Evolutionary conservation across 2,888 invertebrate genomes (phyloP), one percentile per base, ranked within the genome.

Genomic region (Heliconius ethilla): DNA sequence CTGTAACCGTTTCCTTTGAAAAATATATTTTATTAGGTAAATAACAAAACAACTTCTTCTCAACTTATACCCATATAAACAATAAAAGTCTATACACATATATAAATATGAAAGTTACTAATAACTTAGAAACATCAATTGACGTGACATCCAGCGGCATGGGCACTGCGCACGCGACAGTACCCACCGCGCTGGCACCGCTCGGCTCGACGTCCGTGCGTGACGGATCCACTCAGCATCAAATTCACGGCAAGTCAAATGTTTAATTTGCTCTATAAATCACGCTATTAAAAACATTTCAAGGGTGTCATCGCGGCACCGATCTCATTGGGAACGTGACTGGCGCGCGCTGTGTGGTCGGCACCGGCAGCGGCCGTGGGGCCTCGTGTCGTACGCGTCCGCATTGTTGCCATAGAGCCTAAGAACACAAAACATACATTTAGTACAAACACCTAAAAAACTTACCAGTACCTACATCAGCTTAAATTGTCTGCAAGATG

Each of bases 201-300:
- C 75, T 72, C 78, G 76, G 75, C 62, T 63, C 77, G 62, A 67
- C 85, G 90, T 89, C 92, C 94, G 93, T 94, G 94, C 94, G 94
- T 94, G 92, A 89, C 94, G 85, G 92, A 94, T 94, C 89, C 92
- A 93, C 93, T 94, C 94, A 94, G 88, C 90, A 85, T 89, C 91
- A 89, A 91, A 94, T 94, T 94, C 94, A 94, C 93, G 94, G 86
- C 91, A 93, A 94, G 92, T 94, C 94, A 94, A 94, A 94, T 94
- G 94, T 94, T 94, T 94, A 94, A 94, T 94, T 94, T 94, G 93
- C 91, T 94, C 93, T 94, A 93, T 94, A 94, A 94, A 93, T 93
- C 93, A 94, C 89, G 91, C 92, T 89, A 94, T 94, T 94, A 93
- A 91, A 93, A 91, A 90, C 92, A 91, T 94, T 94, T 94, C 93